Percentiles rank a stretch among this genome's conserved stretches.
These are phyloP conservation scores for Pedetes capensis DNA, from an alignment of 2,113 vertebrate genomes.

Conservation along the genomic window DNA sequence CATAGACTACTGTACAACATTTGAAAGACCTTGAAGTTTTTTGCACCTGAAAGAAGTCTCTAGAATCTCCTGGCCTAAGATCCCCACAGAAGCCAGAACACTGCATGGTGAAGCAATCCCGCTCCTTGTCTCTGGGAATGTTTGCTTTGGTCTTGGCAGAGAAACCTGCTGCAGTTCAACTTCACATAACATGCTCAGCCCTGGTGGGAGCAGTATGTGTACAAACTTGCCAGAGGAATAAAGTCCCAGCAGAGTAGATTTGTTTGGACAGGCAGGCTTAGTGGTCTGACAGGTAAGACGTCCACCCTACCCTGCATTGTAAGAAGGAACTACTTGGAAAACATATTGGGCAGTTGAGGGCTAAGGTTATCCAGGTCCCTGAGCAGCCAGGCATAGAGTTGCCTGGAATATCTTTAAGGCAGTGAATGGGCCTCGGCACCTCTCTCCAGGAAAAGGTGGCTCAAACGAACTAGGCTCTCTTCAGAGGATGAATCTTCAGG, in stretches of 20 bases:
- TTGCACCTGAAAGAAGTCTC: not conserved
- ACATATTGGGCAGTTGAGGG: not conserved
- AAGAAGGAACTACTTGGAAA: slow-evolving; percentile 47
- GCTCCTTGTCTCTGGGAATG: not conserved
- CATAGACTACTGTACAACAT: not conserved
- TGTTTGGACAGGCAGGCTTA: slow-evolving; percentile 68
- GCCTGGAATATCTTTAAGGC: not conserved
- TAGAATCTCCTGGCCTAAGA: slow-evolving; percentile 11
- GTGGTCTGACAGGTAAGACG: slow-evolving; percentile 47
- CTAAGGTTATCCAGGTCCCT: not conserved
- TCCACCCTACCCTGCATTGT: not conserved
- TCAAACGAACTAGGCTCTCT: not conserved
- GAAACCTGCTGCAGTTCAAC: slow-evolving; percentile 31
- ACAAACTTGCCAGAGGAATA: slow-evolving; percentile 33
- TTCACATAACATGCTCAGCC: slow-evolving; percentile 30
- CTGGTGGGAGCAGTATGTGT: slow-evolving; percentile 21
- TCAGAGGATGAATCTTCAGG: slow-evolving; percentile 10
- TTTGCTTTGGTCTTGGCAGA: slow-evolving; percentile 47
- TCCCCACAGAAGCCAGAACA: not conserved
- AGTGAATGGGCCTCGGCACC: not conserved
- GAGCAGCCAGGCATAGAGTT: not conserved
- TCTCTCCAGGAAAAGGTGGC: not conserved
- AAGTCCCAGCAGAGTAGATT: slow-evolving; percentile 43
- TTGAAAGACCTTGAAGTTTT: not conserved
- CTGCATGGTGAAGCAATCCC: not conserved